phyloP scores from a whole-genome alignment of 1,140 invertebrate genomes.

The Drosophila kikkawai region DNA sequence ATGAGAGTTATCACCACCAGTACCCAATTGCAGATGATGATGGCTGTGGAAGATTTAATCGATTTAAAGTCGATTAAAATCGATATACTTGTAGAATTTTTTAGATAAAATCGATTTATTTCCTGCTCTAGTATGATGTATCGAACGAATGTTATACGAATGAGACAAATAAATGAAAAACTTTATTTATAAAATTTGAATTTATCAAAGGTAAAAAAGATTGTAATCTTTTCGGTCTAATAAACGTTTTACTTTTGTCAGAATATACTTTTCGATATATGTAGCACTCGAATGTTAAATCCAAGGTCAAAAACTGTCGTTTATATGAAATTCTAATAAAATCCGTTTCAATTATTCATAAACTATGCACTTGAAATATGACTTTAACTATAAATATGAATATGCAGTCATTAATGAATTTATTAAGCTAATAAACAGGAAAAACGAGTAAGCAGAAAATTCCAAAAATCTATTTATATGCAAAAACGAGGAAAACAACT shows the following conservation, averaged over 20 bases:
- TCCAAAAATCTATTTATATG: background rate
- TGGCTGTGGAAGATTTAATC: constrained; percentile 86
- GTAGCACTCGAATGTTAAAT: background rate
- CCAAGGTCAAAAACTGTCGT: background rate
- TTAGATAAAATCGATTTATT: no score
- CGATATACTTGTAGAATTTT: no score
- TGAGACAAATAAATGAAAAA: no score
- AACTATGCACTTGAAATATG: background rate
- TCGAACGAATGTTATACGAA: no score
- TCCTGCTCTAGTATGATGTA: no score
- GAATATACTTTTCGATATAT: background rate
- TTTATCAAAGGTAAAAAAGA: no score
- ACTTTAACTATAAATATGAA: background rate
- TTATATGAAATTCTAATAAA: background rate
- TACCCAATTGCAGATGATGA: constrained; percentile 93
- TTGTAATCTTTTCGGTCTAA: background rate
- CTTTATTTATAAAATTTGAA: background rate
- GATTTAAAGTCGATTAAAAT: no score
- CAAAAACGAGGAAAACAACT: background rate
- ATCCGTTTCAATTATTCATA: background rate
- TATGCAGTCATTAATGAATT: background rate
- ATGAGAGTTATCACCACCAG: constrained; percentile 91
- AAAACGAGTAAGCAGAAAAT: background rate
- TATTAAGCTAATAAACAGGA: background rate
- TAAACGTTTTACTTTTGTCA: no score